Evolutionary conservation across 2,797 vertebrate genomes (phyloP).

Genomic region (Brachyrhaphis roseni): DNA sequence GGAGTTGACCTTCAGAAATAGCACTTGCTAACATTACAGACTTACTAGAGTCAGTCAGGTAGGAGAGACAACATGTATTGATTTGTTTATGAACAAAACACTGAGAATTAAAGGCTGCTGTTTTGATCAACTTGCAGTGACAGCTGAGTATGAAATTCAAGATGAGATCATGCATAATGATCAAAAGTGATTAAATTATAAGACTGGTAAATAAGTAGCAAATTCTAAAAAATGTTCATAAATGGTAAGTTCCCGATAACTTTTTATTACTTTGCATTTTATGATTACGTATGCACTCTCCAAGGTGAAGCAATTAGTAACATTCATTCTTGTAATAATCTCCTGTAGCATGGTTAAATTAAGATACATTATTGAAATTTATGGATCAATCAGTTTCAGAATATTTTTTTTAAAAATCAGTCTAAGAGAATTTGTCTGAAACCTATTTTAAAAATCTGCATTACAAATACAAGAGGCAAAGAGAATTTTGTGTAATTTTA

Average conservation of each 20-base stretch:
- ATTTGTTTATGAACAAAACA: neutral
- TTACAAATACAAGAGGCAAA: neutral
- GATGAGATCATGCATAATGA: neutral
- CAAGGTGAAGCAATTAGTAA: neutral
- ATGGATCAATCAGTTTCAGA: neutral
- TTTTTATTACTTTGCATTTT: neutral
- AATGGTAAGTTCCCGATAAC: neutral
- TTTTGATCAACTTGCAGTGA: neutral
- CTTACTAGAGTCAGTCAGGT: neutral
- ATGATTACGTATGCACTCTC: neutral
- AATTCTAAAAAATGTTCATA: neutral
- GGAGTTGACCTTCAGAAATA: neutral
- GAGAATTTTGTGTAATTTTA: neutral
- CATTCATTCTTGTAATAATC: neutral
- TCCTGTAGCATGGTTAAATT: neutral
- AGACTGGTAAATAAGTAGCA: neutral
- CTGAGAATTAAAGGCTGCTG: neutral
- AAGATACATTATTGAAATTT: neutral
- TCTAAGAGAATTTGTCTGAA: neutral
- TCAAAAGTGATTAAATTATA: neutral
- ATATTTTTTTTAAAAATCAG: neutral
- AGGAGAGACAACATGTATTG: neutral
- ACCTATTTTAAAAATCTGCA: neutral
- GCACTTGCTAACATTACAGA: neutral
- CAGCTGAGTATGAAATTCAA: neutral